Evolutionary conservation across 92 coral and sea anemone species (phyloP).

Genomic region (Isaurus tuberculatus): DNA sequence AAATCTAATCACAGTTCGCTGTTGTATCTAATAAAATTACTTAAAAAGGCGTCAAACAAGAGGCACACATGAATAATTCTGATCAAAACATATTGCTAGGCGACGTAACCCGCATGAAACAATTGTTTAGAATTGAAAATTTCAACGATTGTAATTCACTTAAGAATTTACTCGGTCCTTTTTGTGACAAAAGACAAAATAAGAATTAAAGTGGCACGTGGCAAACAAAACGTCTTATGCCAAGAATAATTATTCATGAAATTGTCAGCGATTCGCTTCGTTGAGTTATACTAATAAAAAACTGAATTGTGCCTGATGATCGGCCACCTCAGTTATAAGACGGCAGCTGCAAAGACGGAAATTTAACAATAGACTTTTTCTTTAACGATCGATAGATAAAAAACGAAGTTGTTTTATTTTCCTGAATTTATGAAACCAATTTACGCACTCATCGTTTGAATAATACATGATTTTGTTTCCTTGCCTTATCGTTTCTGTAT

Average conservation of each 20-base stretch:
- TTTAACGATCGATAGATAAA: slow-evolving; percentile 11
- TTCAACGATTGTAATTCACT: neutral
- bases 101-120: slow-evolving; percentile 34
- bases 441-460: slow-evolving; percentile 21
- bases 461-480: slow-evolving; percentile 52
- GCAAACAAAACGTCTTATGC: slow-evolving; percentile 4
- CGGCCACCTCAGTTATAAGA: slow-evolving; percentile 61
- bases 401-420: slow-evolving; percentile 27
- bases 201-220: slow-evolving; percentile 16
- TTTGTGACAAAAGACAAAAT: slow-evolving; percentile 9
- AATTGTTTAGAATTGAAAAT: slow-evolving; percentile 20
- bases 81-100: slow-evolving; percentile 43
- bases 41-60: slow-evolving; percentile 78
- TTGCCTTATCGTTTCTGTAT: slow-evolving; percentile 39
- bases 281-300: slow-evolving; percentile 72
- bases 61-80: slow-evolving; percentile 76
- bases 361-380: slow-evolving; percentile 27
- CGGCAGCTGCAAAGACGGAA: slow-evolving; percentile 59
- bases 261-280: slow-evolving; percentile 61
- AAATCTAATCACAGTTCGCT: slow-evolving; percentile 69
- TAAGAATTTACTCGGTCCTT: slow-evolving; percentile 12
- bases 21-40: slow-evolving; percentile 86
- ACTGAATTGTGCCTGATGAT: slow-evolving; percentile 75
- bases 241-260: slow-evolving; percentile 22
- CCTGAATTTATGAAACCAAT: slow-evolving; percentile 27